Conservation (phyloP, 2,113 vertebrate genomes). For the Festucalex cinctus region DNA sequence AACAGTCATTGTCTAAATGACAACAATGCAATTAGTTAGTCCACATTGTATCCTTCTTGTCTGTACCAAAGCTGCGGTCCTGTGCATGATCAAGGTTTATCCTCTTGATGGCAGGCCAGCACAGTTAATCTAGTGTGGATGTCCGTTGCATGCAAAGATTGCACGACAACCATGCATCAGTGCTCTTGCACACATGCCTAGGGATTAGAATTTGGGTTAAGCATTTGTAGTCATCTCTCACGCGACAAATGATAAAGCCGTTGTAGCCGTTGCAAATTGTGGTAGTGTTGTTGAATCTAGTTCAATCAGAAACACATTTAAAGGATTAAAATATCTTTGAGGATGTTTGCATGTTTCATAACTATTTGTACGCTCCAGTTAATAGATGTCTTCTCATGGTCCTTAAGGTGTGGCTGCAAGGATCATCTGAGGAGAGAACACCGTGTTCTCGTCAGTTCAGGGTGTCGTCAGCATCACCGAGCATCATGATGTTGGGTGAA, state of each 20-base stretch:
- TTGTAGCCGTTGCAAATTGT: not conserved
- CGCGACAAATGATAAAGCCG: not conserved
- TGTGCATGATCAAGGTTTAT: conserved; percentile 30
- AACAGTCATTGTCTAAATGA: too few relatives aligned
- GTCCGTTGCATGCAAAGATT: not conserved
- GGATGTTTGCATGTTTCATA: not conserved
- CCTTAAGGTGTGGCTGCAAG: conserved; percentile 1
- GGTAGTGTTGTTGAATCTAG: not conserved
- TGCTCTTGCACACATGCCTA: not conserved
- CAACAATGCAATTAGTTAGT: too few relatives aligned
- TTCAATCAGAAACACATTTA: not conserved
- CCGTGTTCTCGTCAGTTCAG: conserved; percentile 12
- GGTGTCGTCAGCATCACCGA: conserved; percentile 16
- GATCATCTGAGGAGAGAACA: conserved; percentile 16
- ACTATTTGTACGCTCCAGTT: not conserved
- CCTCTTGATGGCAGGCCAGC: conserved; percentile 54
- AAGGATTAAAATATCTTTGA: not conserved
- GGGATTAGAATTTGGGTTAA: conserved; percentile 10
- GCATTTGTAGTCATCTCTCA: not conserved
- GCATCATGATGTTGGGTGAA: conserved; percentile 12
- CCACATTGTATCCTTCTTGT: not conserved
- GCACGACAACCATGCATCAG: not conserved
- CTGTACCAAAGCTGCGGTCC: conserved; percentile 10
- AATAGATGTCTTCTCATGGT: conserved; percentile 1
- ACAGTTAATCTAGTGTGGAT: not conserved